phyloP scores from a whole-genome alignment of 1,140 invertebrate genomes.

The Nomia melanderi region DNA sequence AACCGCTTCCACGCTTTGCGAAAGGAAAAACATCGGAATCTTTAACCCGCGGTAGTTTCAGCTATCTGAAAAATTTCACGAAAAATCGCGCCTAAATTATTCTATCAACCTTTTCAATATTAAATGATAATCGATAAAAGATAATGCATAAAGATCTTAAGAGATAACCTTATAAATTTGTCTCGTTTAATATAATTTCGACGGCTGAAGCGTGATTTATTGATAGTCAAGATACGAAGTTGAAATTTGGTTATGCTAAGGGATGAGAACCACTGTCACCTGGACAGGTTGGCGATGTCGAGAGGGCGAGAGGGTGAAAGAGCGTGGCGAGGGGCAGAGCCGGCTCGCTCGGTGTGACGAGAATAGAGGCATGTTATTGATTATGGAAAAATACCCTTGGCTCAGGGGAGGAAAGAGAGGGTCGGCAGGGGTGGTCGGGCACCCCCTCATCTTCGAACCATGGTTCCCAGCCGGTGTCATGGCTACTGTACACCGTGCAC shows the following conservation, averaged over 20 bases:
- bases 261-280: constrained; percentile 69
- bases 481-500: constrained; percentile 70
- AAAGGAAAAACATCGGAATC: not conserved
- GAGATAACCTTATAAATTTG: too few relatives aligned
- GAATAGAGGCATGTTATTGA: constrained; percentile 79
- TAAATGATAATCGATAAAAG: too few relatives aligned
- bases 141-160: too few relatives aligned
- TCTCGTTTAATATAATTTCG: too few relatives aligned
- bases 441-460: constrained; percentile 67
- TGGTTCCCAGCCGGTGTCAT: constrained; percentile 71
- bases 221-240: not conserved
- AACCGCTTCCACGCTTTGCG: not conserved
- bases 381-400: constrained; percentile 77
- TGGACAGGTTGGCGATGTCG: constrained; percentile 70
- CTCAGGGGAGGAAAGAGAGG: constrained; percentile 56
- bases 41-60: too few relatives aligned
- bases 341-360: constrained; percentile 74
- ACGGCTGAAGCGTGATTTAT: too few relatives aligned
- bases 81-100: too few relatives aligned
- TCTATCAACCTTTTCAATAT: too few relatives aligned
- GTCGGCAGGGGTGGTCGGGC: constrained; percentile 53
- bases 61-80: too few relatives aligned
- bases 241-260: not conserved
- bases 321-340: constrained; percentile 63
- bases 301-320: constrained; percentile 50